phyloP scores from a whole-genome alignment of 1,140 invertebrate genomes.

The Lanistes nyassanus region DNA sequence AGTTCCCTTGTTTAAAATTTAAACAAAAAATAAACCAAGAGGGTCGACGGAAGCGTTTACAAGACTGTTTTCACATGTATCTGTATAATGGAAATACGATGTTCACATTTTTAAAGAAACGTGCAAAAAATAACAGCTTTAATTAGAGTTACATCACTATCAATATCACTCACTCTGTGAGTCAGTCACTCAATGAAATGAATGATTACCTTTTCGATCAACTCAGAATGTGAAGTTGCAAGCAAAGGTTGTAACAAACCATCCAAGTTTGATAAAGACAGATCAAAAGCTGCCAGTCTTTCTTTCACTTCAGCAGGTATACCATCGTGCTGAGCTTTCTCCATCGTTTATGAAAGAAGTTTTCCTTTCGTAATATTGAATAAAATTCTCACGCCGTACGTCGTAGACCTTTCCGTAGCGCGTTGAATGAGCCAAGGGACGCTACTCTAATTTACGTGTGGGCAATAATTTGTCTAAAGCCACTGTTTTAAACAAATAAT shows the following conservation, averaged over 20 bases:
- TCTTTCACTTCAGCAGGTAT: conserved; percentile 54
- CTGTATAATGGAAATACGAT: background rate
- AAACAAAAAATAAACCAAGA: background rate
- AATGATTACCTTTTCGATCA: conserved; percentile 44
- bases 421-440: no score
- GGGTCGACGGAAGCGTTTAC: background rate
- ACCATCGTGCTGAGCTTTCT: background rate
- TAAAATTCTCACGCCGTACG: no score
- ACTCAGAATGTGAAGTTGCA: conserved; percentile 37
- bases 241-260: conserved; percentile 43
- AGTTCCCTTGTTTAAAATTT: no score
- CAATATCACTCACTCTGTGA: no score
- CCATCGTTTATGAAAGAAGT: background rate
- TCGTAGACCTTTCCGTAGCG: no score
- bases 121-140: background rate
- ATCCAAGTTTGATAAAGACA: conserved; percentile 47
- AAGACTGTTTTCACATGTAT: background rate
- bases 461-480: no score
- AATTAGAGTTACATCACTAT: no score
- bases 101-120: background rate
- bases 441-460: no score
- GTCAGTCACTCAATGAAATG: background rate
- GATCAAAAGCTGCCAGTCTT: conserved; percentile 49
- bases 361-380: no score
- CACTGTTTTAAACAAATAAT: no score